Conservation (phyloP, 1,140 invertebrate species). For the Pygmarrhopalites habei region DNA sequence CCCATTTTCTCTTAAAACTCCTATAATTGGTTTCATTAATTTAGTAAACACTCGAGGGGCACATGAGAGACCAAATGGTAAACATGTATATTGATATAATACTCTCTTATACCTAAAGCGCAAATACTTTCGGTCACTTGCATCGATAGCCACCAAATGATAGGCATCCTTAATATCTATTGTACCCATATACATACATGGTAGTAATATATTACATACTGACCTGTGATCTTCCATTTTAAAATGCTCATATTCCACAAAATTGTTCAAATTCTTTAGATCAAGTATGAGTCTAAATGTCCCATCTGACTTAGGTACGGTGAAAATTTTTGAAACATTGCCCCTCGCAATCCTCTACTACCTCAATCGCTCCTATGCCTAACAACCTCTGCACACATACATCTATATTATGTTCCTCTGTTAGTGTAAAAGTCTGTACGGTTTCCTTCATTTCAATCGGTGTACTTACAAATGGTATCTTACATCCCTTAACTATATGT, state of each 20-base stretch:
- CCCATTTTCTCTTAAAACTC: neutral
- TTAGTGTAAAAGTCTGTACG: too few relatives aligned
- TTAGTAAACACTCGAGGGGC: neutral
- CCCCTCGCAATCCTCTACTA: neutral
- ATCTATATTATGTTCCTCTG: neutral
- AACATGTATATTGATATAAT: neutral
- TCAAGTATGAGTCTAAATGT: constrained; percentile 2
- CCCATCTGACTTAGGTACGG: constrained; percentile 4
- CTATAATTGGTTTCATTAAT: neutral
- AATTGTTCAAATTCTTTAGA: constrained; percentile 11
- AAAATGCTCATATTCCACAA: constrained; percentile 16
- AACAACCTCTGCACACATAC: neutral
- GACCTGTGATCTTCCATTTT: constrained; percentile 26
- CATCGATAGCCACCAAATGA: neutral
- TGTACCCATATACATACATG: neutral
- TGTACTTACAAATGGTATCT: neutral
- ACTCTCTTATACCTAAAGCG: neutral
- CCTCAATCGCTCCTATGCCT: neutral
- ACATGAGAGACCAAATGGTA: neutral
- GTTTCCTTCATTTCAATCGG: neutral
- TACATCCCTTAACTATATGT: neutral
- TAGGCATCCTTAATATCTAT: constrained; percentile 2
- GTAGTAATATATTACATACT: neutral
- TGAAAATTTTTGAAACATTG: constrained; percentile 4
- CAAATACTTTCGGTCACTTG: neutral